These are phyloP conservation scores for Delichon dasypus DNA, from an alignment of 2,797 vertebrate genomes.

Conservation along the genomic window DNA sequence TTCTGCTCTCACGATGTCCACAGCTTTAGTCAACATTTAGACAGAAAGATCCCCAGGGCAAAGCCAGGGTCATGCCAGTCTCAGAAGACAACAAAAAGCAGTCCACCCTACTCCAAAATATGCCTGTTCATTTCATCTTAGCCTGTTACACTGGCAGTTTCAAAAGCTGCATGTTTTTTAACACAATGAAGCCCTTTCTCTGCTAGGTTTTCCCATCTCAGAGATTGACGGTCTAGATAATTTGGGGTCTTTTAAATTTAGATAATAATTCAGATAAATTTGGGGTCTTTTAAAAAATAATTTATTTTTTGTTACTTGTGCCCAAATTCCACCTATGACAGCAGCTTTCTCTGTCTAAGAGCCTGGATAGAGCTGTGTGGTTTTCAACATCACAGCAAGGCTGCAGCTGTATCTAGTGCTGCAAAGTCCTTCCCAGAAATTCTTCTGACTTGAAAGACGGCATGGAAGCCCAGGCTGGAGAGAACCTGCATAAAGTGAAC, in stretches of 20 bases:
- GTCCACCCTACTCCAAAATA: neutral
- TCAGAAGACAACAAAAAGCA: accelerated
- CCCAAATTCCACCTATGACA: neutral
- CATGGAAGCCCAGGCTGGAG: neutral
- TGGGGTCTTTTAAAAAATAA: neutral
- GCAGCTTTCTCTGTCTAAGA: neutral
- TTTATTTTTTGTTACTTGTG: neutral
- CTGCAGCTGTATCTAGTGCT: neutral
- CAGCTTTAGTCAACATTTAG: accelerated
- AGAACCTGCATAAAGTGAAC: neutral
- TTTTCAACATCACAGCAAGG: neutral
- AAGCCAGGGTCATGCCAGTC: neutral
- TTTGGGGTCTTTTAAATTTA: too few relatives aligned
- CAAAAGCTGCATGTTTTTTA: neutral
- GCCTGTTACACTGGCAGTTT: neutral
- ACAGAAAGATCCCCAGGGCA: neutral
- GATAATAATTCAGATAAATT: too few relatives aligned
- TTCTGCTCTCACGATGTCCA: neutral
- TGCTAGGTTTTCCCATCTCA: neutral
- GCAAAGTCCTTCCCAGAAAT: neutral
- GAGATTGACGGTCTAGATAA: neutral
- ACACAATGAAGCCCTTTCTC: neutral
- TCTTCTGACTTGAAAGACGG: neutral
- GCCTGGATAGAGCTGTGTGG: neutral
- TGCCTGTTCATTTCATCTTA: neutral